Conservation (phyloP, 1,140 invertebrate species). For the Bradynema listronoti region DNA sequence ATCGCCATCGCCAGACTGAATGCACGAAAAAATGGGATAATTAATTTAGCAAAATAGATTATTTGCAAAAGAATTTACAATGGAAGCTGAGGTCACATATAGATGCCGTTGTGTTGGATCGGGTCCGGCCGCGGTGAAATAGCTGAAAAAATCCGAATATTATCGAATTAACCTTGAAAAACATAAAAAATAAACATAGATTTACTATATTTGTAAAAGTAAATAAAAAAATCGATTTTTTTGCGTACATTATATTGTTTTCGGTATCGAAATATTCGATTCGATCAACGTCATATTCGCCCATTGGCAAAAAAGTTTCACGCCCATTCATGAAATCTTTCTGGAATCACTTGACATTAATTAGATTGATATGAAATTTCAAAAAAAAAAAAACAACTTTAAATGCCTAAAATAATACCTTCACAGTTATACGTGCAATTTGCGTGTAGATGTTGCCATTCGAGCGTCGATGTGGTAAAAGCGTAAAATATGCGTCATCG, state of each 20-base stretch:
- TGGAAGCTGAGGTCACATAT: slow-evolving; percentile 26
- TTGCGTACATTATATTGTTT: slow-evolving; percentile 35
- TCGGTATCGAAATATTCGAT: slow-evolving; percentile 35
- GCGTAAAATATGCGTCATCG: slow-evolving; percentile 28
- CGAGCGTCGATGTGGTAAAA: slow-evolving; percentile 36
- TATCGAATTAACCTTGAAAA: too few relatives aligned
- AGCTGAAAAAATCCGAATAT: slow-evolving; percentile 22
- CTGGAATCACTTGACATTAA: slow-evolving; percentile 6
- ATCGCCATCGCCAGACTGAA: background rate
- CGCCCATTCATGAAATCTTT: slow-evolving; percentile 9
- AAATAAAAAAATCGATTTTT: slow-evolving; percentile 9
- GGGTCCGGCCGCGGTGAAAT: slow-evolving; percentile 42
- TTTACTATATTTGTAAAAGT: slow-evolving; percentile 8
- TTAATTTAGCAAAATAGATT: background rate
- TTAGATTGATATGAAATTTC: background rate
- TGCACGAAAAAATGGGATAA: background rate
- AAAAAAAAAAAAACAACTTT: background rate
- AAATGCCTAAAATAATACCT: slow-evolving; percentile 15
- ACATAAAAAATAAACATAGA: background rate
- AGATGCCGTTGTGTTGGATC: slow-evolving; percentile 36
- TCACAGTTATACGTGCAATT: slow-evolving; percentile 26
- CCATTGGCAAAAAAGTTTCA: slow-evolving; percentile 31
- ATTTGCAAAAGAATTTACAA: slow-evolving; percentile 8
- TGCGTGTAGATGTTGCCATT: slow-evolving; percentile 42
- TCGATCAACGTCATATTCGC: slow-evolving; percentile 42